Evolutionary conservation across 2,113 vertebrate genomes (phyloP), one percentile per base, ranked within the genome.

Genomic region (Ammospiza nelsoni): DNA sequence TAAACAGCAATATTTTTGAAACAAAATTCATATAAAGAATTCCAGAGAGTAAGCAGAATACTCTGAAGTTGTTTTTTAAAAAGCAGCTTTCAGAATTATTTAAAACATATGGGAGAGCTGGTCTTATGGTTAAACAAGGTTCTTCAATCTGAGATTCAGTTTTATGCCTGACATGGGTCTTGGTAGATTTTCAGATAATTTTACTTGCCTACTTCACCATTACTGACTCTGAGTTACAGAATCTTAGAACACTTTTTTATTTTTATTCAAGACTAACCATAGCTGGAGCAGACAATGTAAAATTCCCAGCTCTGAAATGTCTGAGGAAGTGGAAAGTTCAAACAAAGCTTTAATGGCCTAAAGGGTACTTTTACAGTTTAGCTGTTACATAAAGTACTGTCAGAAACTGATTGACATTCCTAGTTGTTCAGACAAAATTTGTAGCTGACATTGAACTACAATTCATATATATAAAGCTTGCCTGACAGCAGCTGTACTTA

Each of bases 1-100:
- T 90, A 91, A 94, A 93, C 46, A 92, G 82, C 39, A 95, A 51
- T 89, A 77, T 83, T 95, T 92, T 68, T 84, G 21, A 92, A 96
- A 85, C 5, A 85, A 79, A 76, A 76, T 89, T 84, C 37, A 14
- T 66, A 58, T 77, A 77, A 87, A 72, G 84, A 87, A 85, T 92
- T 95, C 51, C 48, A 85, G 33, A 62, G 66, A 87, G 67, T 83
- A 89, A 90, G 72, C 75, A 83, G 71, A 94, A 80, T 52, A 83
- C 20, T 61, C 71, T 90, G 43, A 90, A 91, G 27, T 54, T 72
- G 46, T 33, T 73, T 92, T 89, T 74, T 69, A 63, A 83, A 94
- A 62, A 65, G 6, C 16, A 87, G 58, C 84, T 89, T 69, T 54
- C 37, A 55, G 81, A 94, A 85, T 89, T 87, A 96, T 92, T 95